A percentile compares a stretch with the other conserved stretches of the same genome.
Conservation (phyloP, 2,888 invertebrate genomes). For the Leucophenga maculata region DNA sequence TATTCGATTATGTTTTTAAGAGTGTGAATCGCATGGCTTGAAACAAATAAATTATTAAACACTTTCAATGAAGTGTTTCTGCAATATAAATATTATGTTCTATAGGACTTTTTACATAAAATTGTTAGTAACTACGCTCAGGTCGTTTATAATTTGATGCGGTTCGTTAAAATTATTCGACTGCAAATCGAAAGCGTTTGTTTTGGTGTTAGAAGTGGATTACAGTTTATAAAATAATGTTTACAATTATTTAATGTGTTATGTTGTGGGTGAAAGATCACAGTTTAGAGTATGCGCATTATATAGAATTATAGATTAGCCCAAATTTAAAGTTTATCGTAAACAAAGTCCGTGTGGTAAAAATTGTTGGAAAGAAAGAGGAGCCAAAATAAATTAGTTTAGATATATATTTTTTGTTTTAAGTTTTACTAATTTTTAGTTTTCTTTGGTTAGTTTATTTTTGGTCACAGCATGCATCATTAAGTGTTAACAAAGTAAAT, state of each 20-base stretch:
- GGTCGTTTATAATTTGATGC: constrained; percentile 70
- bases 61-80: constrained; percentile 28
- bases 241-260: constrained; percentile 6
- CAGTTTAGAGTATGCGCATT: no score
- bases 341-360: constrained; percentile 43
- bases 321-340: neutral
- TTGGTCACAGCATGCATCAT: no score
- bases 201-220: constrained; percentile 11
- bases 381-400: constrained; percentile 12
- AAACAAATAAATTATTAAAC: constrained; percentile 33
- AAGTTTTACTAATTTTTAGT: no score
- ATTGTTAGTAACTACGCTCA: constrained; percentile 71
- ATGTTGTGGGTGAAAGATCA: no score
- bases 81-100: constrained; percentile 27
- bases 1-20: neutral
- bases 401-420: no score
- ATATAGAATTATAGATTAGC: no score
- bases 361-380: constrained; percentile 46
- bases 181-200: constrained; percentile 39
- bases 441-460: no score
- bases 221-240: neutral
- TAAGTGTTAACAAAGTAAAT: no score
- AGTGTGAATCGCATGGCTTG: constrained; percentile 1
- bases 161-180: constrained; percentile 68
- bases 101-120: constrained; percentile 65